Evolutionary conservation across 1,140 invertebrate genomes (phyloP).

Genomic region (Augochlora pura): DNA sequence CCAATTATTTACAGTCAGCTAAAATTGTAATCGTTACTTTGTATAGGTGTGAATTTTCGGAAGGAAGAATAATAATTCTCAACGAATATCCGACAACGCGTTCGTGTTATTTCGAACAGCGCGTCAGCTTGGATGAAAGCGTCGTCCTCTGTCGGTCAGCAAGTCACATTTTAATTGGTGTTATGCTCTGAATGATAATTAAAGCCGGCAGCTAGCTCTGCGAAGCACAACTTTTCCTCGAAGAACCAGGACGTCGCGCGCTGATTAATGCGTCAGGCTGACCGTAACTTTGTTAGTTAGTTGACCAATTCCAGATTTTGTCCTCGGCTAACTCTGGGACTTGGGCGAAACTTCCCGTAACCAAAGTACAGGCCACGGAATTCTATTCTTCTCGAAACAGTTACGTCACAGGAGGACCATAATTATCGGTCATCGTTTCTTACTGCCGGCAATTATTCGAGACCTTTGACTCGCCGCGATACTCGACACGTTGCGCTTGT

Average conservation of each 20-base stretch:
- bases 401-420: conserved; percentile 17
- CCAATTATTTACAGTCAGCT: too few species aligned
- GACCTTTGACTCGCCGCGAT: not conserved
- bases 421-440: conserved; percentile 19
- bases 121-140: not conserved
- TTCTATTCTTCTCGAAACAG: conserved; percentile 30
- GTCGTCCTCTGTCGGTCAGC: not conserved
- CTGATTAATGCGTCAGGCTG: conserved; percentile 36
- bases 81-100: too few species aligned
- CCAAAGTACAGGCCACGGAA: conserved; percentile 3
- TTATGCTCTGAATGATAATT: conserved; percentile 7
- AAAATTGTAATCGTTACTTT: too few species aligned
- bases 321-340: not conserved
- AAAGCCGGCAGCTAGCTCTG: not conserved
- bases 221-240: not conserved
- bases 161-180: conserved; percentile 22
- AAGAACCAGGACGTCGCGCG: conserved; percentile 23
- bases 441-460: not conserved
- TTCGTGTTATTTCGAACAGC: not conserved
- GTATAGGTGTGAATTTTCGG: too few species aligned
- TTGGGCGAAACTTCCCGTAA: not conserved
- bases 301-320: conserved; percentile 42
- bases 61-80: too few species aligned
- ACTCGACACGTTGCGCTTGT: not conserved
- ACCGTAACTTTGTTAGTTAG: conserved; percentile 32